These are phyloP conservation scores for Pedicia rivosa DNA, from an alignment of 2,888 invertebrate genomes.

Conservation along the genomic window DNA sequence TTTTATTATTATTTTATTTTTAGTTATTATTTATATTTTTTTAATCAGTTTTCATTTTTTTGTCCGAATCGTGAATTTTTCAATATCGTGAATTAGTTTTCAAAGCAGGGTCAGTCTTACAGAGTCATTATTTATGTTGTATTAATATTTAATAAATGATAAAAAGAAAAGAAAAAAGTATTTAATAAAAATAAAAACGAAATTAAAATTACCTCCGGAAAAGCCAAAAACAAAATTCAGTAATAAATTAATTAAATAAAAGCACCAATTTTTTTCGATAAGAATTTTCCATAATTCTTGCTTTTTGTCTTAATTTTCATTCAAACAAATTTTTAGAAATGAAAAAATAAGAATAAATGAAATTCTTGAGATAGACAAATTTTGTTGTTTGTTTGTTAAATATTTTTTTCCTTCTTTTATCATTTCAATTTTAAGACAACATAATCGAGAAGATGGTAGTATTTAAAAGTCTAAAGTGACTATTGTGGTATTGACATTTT, in stretches of 20 bases:
- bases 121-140: constrained; percentile 3
- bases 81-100: not conserved
- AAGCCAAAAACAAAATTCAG: not conserved
- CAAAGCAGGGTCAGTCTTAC: constrained; percentile 15
- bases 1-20: not conserved
- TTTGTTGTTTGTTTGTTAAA: no score
- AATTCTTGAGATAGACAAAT: no score
- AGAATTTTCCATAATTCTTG: no score
- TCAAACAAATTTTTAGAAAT: no score
- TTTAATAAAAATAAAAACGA: not conserved
- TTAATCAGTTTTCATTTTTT: constrained; percentile 2
- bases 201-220: not conserved
- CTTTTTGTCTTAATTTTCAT: no score
- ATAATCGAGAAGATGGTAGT: no score
- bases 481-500: no score
- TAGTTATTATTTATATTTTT: not conserved
- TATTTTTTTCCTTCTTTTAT: not conserved
- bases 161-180: not conserved
- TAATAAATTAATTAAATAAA: constrained; percentile 1
- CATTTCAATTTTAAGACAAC: not conserved
- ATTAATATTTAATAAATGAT: not conserved
- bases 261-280: no score
- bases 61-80: constrained; percentile 6
- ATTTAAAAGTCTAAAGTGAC: no score
- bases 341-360: no score